phyloP scores from a whole-genome alignment of 2,888 invertebrate genomes.

The Dolichomitus sp. region DNA sequence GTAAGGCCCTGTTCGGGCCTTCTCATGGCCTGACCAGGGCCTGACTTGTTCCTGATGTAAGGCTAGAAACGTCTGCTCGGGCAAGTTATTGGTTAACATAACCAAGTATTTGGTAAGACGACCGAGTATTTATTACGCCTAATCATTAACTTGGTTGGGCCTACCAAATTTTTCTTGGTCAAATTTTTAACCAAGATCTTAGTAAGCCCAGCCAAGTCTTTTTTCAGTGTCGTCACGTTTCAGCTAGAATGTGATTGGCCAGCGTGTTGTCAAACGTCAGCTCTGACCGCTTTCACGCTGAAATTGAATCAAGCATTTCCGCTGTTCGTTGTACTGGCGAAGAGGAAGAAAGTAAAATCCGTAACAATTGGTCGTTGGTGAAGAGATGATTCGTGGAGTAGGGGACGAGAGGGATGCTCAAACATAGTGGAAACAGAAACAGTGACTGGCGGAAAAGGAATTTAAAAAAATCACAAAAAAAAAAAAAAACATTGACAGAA shows the following conservation, averaged over 20 bases:
- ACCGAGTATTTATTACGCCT: too few relatives aligned
- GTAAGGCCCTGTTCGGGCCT: too few relatives aligned
- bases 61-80: too few relatives aligned
- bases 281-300: not conserved
- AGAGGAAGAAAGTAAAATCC: not conserved
- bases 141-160: too few relatives aligned
- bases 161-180: too few relatives aligned
- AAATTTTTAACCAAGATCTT: too few relatives aligned
- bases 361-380: not conserved
- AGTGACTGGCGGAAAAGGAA: not conserved
- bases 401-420: not conserved
- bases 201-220: too few relatives aligned
- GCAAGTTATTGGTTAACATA: too few relatives aligned
- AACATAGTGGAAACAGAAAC: not conserved
- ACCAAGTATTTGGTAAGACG: too few relatives aligned
- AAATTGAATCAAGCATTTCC: not conserved
- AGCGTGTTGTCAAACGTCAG: not conserved
- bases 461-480: constrained; percentile 9
- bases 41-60: too few relatives aligned
- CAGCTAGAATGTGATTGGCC: not conserved
- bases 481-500: constrained; percentile 23
- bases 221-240: too few relatives aligned
- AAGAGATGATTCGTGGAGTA: not conserved
- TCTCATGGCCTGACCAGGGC: too few relatives aligned
- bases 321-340: not conserved